These are phyloP conservation scores for Eudyptes chrysolophus DNA, from an alignment of 2,113 vertebrate species.

Conservation along the genomic window DNA sequence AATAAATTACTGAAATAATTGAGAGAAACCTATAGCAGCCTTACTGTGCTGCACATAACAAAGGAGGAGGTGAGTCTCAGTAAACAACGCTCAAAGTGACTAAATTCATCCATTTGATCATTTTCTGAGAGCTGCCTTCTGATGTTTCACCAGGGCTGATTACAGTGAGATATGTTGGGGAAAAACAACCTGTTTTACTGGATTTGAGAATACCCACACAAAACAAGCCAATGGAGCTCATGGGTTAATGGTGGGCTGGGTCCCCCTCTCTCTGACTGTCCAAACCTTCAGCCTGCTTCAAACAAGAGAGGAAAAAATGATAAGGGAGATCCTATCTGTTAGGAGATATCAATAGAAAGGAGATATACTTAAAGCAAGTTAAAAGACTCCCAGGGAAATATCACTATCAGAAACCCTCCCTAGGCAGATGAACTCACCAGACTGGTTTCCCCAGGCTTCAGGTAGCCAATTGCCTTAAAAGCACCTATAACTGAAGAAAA, in stretches of 20 bases:
- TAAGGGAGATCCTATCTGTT: not conserved
- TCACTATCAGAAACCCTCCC: not conserved
- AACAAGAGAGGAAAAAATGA: not conserved
- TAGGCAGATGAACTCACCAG: not conserved
- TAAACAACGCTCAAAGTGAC: not conserved
- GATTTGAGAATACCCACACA: not conserved
- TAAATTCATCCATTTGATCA: conserved; percentile 5
- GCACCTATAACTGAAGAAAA: not conserved
- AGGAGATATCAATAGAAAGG: not conserved
- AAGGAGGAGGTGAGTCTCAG: not conserved
- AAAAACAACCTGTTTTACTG: not conserved
- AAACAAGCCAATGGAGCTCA: not conserved
- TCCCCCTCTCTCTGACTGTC: not conserved
- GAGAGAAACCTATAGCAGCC: not conserved
- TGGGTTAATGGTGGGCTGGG: not conserved
- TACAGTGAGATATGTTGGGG: not conserved
- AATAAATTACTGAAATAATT: not conserved
- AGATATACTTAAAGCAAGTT: not conserved
- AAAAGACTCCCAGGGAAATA: not conserved
- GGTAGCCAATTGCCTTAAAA: not conserved
- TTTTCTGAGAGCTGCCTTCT: not conserved
- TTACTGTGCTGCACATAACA: not conserved
- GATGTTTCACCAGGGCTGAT: not conserved
- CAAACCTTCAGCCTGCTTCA: not conserved
- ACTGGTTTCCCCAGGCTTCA: not conserved